Percentiles rank a stretch among this genome's conserved stretches.
Evolutionary conservation across 2,888 invertebrate genomes (phyloP).

Genomic region (Suillia variegata): DNA sequence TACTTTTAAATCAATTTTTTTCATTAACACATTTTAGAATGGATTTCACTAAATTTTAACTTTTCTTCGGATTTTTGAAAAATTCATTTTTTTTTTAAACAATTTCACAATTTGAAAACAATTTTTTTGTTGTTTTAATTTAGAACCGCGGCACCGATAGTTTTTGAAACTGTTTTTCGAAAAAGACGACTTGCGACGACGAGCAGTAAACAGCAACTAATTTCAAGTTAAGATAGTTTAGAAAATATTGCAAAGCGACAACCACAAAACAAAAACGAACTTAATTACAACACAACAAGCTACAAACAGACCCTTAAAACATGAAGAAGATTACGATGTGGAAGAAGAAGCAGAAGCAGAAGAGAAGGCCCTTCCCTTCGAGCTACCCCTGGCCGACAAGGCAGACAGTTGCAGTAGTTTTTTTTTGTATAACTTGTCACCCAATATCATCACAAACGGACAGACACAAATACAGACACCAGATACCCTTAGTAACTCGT

Average conservation of each 20-base stretch:
- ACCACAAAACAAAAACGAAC: slow-evolving; percentile 40
- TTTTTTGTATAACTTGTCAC: slow-evolving; percentile 59
- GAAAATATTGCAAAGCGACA: slow-evolving; percentile 39
- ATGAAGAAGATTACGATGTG: slow-evolving; percentile 20
- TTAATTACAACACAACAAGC: slow-evolving; percentile 52
- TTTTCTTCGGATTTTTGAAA: neutral
- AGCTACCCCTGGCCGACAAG: slow-evolving; percentile 38
- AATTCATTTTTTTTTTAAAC: neutral
- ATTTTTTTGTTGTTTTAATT: neutral
- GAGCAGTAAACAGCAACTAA: slow-evolving; percentile 60
- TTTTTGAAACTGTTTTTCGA: slow-evolving; percentile 26
- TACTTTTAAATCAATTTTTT: no score
- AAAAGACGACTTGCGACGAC: slow-evolving; percentile 55
- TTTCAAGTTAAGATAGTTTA: slow-evolving; percentile 47
- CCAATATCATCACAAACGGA: slow-evolving; percentile 54
- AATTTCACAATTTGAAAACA: neutral
- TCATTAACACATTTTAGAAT: no score
- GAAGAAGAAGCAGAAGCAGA: no score
- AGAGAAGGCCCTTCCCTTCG: slow-evolving; percentile 19
- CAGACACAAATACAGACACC: slow-evolving; percentile 40
- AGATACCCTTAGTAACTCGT: slow-evolving; percentile 35
- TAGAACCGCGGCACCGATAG: slow-evolving; percentile 29
- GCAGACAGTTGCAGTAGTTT: slow-evolving; percentile 51
- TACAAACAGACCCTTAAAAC: slow-evolving; percentile 39
- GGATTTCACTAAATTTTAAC: no score